Evolutionary conservation across 2,888 invertebrate genomes (phyloP).

Genomic region (Phaedon cochleariae): DNA sequence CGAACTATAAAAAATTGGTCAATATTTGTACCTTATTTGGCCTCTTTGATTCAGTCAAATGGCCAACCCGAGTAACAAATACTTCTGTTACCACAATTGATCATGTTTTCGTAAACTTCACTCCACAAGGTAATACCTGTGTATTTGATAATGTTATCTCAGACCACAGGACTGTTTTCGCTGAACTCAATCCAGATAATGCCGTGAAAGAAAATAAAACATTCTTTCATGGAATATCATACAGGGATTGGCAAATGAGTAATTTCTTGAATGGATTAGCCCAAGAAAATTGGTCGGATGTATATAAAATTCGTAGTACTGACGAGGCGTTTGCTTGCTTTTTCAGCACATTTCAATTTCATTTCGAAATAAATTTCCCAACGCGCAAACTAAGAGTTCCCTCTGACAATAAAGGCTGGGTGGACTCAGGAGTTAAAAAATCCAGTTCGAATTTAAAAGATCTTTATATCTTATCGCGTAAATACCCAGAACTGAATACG

Average conservation of each 20-base stretch:
- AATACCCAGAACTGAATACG: neutral
- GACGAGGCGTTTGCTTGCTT: neutral
- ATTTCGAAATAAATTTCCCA: neutral
- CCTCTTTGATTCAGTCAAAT: conserved; percentile 1
- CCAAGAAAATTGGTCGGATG: conserved; percentile 2
- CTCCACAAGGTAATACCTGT: neutral
- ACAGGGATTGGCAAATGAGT: neutral
- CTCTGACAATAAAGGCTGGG: neutral
- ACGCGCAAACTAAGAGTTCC: neutral
- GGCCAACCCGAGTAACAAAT: neutral
- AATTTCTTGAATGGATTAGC: neutral
- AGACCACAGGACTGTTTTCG: neutral
- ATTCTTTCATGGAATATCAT: neutral
- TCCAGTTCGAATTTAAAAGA: neutral
- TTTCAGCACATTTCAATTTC: neutral
- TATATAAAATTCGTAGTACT: neutral
- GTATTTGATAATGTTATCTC: neutral
- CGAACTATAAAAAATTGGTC: neutral
- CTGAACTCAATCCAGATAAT: neutral
- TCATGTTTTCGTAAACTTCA: neutral
- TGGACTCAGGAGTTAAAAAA: neutral
- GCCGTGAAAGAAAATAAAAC: neutral
- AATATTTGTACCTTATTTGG: conserved; percentile 1
- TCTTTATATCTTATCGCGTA: neutral
- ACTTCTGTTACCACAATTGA: neutral